phyloP scores from a whole-genome alignment of 2,888 invertebrate genomes.

The Phyllotreta cruciferae region DNA sequence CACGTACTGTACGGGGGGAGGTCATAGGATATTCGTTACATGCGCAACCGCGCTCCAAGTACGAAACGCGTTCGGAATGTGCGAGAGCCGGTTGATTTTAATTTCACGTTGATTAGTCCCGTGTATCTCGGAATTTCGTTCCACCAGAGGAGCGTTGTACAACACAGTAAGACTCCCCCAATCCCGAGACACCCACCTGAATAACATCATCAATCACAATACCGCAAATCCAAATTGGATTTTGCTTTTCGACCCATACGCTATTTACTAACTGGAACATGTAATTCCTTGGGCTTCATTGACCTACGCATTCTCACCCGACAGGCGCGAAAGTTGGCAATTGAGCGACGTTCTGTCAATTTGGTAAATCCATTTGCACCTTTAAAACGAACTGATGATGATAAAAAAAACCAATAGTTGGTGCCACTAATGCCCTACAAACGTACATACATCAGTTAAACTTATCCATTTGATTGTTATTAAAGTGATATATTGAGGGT shows the following conservation, averaged over 20 bases:
- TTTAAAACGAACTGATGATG: no score
- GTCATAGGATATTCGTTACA: constrained; percentile 31
- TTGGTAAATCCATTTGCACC: no score
- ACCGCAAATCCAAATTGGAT: constrained; percentile 55
- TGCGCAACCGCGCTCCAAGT: constrained; percentile 17
- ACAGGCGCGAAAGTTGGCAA: no score
- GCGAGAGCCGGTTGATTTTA: constrained; percentile 36
- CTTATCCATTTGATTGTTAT: no score
- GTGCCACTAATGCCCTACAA: no score
- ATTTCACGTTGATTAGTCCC: constrained; percentile 42
- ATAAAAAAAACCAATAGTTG: no score
- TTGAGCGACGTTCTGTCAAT: no score
- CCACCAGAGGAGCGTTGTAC: constrained; percentile 32
- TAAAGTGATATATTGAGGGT: no score
- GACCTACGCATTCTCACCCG: constrained; percentile 3
- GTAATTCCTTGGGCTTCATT: constrained; percentile 35
- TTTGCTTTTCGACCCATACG: constrained; percentile 42
- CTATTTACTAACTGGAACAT: constrained; percentile 31
- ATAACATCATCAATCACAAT: constrained; percentile 56
- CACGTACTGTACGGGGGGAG: constrained; percentile 26
- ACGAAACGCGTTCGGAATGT: constrained; percentile 30
- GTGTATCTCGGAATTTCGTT: constrained; percentile 34
- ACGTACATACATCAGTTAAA: no score
- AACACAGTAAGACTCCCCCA: constrained; percentile 47
- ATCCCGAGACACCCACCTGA: constrained; percentile 50